Evolutionary conservation across 2,113 vertebrate species (phyloP).

Genomic region (Motacilla alba): DNA sequence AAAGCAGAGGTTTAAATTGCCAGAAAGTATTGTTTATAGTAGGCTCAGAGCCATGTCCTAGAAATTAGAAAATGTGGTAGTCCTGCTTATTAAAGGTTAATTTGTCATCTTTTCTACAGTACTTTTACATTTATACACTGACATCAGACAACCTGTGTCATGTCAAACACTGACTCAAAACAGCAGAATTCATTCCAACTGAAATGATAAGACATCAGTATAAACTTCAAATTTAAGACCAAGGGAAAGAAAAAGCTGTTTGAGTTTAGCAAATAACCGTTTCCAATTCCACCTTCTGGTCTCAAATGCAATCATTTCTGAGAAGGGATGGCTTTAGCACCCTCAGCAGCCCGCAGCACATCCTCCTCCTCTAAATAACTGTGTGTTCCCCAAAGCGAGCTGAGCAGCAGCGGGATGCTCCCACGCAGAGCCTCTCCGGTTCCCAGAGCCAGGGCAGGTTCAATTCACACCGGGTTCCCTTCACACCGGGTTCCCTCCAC

Average conservation of each 20-base stretch:
- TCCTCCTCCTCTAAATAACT: neutral
- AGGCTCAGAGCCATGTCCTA: neutral
- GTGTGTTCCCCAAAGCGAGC: fast-evolving
- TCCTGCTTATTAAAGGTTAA: neutral
- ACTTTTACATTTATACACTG: neutral
- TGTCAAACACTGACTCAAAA: neutral
- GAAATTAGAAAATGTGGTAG: neutral
- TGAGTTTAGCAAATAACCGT: neutral
- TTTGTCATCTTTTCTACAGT: neutral
- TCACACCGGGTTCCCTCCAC: neutral
- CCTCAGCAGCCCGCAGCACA: neutral
- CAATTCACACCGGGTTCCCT: no score
- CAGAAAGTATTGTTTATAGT: neutral
- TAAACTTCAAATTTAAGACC: neutral
- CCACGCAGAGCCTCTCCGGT: neutral
- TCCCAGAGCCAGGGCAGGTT: fast-evolving
- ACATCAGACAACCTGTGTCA: neutral
- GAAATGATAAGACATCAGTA: fast-evolving
- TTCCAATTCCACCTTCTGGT: neutral
- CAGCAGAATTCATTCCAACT: neutral
- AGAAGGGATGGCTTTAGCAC: neutral
- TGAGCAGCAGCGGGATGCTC: fast-evolving
- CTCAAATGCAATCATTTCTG: neutral
- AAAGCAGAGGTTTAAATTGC: neutral
- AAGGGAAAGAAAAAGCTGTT: neutral